Percentiles rank a stretch among this genome's conserved stretches.
Conservation (phyloP, 2,797 vertebrate species). For the Stomatorhinus walkeri region DNA sequence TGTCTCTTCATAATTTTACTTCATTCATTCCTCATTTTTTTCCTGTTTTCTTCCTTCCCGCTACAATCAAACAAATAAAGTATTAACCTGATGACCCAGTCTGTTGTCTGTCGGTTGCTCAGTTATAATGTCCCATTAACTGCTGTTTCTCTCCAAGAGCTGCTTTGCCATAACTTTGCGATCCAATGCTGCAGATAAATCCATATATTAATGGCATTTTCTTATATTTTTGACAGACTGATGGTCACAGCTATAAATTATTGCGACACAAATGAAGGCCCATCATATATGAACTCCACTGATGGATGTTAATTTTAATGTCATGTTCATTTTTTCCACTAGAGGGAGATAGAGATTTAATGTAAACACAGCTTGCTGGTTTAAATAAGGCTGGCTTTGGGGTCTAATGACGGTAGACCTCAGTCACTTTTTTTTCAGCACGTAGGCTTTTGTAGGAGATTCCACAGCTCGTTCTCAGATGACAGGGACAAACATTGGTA, state of each 20-base stretch:
- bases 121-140: constrained; percentile 1
- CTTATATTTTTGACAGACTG: not conserved
- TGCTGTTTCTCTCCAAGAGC: not conserved
- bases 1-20: constrained; percentile 47
- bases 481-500: not conserved
- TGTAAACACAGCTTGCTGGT: constrained; percentile 3
- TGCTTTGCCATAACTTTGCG: constrained; percentile 8
- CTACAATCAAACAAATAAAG: constrained; percentile 79
- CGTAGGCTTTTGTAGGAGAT: not conserved
- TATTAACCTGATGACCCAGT: constrained; percentile 76
- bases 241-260: not conserved
- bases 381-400: not conserved
- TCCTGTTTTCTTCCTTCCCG: constrained; percentile 59
- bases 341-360: constrained; percentile 15
- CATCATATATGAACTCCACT: not conserved
- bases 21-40: constrained; percentile 40
- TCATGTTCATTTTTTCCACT: constrained; percentile 4
- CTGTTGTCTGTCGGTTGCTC: constrained; percentile 29
- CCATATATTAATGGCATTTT: not conserved
- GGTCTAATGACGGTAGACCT: not conserved
- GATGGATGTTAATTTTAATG: not conserved
- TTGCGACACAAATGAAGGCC: not conserved
- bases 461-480: not conserved
- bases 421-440: not conserved
- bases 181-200: not conserved